phyloP scores from a whole-genome alignment of 2,797 vertebrate genomes.

The Enteromius argenteus region DNA sequence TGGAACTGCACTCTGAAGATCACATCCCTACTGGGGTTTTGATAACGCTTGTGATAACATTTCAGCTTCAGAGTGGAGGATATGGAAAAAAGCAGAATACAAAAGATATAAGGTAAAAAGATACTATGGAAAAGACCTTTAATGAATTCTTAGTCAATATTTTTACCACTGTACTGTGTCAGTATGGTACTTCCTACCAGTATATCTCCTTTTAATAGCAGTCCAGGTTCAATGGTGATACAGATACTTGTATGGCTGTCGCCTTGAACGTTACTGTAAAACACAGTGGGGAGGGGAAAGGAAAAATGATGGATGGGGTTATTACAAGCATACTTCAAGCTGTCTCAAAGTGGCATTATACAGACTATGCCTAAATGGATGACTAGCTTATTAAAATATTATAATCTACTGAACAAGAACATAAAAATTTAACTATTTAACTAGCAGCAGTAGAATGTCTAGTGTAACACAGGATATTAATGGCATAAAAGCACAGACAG shows the following conservation, averaged over 20 bases:
- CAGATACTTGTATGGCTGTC: constrained; percentile 96
- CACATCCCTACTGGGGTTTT: constrained; percentile 88
- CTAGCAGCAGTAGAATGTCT: not conserved
- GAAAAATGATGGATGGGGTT: not conserved
- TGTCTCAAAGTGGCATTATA: not conserved
- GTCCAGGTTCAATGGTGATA: constrained; percentile 93
- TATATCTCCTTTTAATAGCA: constrained; percentile 93
- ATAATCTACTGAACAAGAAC: constrained; percentile 20
- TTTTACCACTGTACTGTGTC: not conserved
- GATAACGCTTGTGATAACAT: constrained; percentile 95
- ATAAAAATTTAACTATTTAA: constrained; percentile 43
- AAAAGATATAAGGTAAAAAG: not conserved
- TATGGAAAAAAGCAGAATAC: not conserved
- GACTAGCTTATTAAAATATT: constrained; percentile 25
- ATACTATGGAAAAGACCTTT: not conserved
- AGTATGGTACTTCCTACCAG: constrained; percentile 78
- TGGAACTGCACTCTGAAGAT: constrained; percentile 97
- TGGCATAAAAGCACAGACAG: not conserved
- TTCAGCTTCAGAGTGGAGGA: constrained; percentile 80
- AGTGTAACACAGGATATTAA: constrained; percentile 1
- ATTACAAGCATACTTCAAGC: not conserved
- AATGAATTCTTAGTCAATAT: not conserved
- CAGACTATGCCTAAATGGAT: not conserved
- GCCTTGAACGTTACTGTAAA: constrained; percentile 89
- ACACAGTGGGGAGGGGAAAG: not conserved